These are phyloP conservation scores for Ophion obscuratus DNA, from an alignment of 2,888 invertebrate genomes.

Conservation along the genomic window DNA sequence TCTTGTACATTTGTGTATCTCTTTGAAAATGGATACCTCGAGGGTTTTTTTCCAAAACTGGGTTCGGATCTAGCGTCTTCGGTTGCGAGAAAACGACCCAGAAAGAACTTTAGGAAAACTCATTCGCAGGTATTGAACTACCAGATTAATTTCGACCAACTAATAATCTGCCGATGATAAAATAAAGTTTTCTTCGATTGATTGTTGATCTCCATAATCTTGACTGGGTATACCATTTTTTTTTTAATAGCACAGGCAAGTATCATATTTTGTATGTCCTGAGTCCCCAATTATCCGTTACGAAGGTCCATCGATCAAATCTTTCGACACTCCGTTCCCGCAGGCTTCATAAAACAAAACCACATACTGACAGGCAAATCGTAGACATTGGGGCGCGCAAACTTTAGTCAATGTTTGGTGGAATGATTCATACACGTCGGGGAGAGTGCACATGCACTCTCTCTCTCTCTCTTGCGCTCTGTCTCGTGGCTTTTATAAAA, in stretches of 20 bases:
- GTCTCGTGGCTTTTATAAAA: conserved; percentile 45
- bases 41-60: too few relatives aligned
- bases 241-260: background rate
- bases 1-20: too few relatives aligned
- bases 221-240: background rate
- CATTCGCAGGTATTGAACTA: too few relatives aligned
- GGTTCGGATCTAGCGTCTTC: too few relatives aligned
- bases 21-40: too few relatives aligned
- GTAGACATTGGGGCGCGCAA: background rate
- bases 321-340: background rate
- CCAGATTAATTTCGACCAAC: too few relatives aligned
- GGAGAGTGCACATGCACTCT: conserved; percentile 16
- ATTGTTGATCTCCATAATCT: too few relatives aligned
- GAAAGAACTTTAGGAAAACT: too few relatives aligned
- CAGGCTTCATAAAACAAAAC: background rate
- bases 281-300: background rate
- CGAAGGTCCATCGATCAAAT: background rate
- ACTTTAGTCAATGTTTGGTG: conserved; percentile 17
- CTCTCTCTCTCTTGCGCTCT: background rate
- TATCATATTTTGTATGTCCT: background rate
- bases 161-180: too few relatives aligned
- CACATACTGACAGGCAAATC: background rate
- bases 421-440: conserved; percentile 43
- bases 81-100: too few relatives aligned
- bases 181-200: too few relatives aligned